Evolutionary conservation across 2,888 invertebrate species (phyloP).

Genomic region (Tachystola acroxantha): DNA sequence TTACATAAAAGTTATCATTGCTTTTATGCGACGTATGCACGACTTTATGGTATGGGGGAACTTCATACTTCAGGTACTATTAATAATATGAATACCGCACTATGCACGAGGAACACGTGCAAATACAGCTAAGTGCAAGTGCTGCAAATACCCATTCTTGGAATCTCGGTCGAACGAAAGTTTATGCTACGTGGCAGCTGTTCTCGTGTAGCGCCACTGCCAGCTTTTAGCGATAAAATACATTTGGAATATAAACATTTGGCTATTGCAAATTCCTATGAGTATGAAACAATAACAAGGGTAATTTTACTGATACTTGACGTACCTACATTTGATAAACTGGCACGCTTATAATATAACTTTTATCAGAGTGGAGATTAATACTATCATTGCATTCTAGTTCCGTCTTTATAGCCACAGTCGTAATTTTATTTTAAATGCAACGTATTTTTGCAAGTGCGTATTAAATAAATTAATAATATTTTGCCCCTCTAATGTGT

Average conservation of each 20-base stretch:
- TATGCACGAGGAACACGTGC: too few relatives aligned
- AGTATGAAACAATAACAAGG: not conserved
- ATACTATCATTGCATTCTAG: too few relatives aligned
- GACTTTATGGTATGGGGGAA: too few relatives aligned
- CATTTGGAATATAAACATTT: not conserved
- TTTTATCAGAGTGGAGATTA: not conserved
- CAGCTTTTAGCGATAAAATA: not conserved
- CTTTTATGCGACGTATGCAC: too few relatives aligned
- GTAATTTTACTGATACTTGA: not conserved
- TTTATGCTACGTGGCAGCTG: not conserved
- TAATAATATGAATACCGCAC: too few relatives aligned
- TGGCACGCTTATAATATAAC: too few relatives aligned
- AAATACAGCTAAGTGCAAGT: not conserved
- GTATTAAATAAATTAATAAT: too few relatives aligned
- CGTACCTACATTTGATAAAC: not conserved
- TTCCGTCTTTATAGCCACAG: not conserved
- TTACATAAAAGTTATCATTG: too few relatives aligned
- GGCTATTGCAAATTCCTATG: not conserved
- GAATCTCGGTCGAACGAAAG: constrained; percentile 1
- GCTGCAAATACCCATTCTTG: not conserved
- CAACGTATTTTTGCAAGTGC: not conserved
- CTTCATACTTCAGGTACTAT: too few relatives aligned
- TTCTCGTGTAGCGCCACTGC: not conserved
- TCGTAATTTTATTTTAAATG: not conserved
- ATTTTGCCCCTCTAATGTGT: too few relatives aligned